These are phyloP conservation scores for Lepus americanus DNA, from an alignment of 2,113 vertebrate species.

Conservation along the genomic window DNA sequence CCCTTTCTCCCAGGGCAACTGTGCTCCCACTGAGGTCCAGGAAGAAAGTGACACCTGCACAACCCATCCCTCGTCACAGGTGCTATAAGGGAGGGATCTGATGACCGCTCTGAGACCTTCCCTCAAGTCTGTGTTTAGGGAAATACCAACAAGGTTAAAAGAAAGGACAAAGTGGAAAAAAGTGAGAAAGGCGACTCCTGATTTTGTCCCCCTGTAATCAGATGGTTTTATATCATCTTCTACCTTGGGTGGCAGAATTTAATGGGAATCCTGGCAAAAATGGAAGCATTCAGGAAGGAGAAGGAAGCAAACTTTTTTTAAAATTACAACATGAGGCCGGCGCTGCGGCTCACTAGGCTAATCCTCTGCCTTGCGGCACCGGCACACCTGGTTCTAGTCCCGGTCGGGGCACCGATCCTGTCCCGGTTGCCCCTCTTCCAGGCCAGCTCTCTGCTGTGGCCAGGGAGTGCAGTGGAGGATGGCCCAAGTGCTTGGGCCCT, in stretches of 20 bases:
- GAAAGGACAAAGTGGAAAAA: background rate
- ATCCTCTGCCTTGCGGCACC: too few species aligned
- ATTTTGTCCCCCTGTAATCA: background rate
- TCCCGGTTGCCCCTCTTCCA: too few species aligned
- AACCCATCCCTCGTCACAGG: background rate
- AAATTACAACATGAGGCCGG: conserved; percentile 31
- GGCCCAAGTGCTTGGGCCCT: too few species aligned
- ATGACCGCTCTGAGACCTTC: background rate
- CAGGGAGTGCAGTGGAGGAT: too few species aligned
- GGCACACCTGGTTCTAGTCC: too few species aligned
- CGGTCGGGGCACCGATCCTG: too few species aligned
- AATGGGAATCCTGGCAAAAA: conserved; percentile 4
- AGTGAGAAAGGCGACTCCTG: background rate
- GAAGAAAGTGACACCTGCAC: background rate
- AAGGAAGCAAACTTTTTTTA: conserved; percentile 4
- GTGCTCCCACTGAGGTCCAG: background rate
- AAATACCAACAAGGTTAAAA: background rate
- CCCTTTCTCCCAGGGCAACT: background rate
- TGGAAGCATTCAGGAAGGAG: background rate
- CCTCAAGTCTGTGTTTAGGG: background rate
- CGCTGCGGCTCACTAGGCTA: too few species aligned
- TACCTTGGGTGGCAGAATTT: conserved; percentile 39
- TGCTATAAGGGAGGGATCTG: background rate
- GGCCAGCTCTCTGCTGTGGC: too few species aligned
- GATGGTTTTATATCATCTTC: background rate